A percentile compares a stretch with the other conserved stretches of the same genome.
Conservation (phyloP, 2,797 vertebrate genomes). For the Sarcoramphus papa region DNA sequence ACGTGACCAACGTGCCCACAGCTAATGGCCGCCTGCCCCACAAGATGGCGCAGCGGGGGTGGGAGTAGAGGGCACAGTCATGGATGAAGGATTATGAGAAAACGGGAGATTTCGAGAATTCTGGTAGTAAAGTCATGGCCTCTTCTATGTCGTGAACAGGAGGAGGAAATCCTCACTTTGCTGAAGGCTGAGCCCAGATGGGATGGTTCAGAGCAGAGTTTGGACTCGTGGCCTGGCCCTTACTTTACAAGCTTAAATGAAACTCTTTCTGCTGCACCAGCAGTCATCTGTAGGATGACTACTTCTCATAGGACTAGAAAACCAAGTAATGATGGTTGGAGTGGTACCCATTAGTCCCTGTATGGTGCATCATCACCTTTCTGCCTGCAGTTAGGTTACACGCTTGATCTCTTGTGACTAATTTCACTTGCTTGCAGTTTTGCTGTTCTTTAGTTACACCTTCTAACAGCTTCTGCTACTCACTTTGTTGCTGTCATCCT, state of each 20-base stretch:
- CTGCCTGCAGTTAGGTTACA: neutral
- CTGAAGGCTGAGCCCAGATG: neutral
- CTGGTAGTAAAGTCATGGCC: neutral
- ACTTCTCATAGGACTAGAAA: neutral
- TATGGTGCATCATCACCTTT: neutral
- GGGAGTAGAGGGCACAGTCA: neutral
- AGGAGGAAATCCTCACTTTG: neutral
- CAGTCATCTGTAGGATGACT: neutral
- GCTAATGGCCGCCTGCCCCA: neutral
- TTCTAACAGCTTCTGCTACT: neutral
- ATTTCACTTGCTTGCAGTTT: neutral
- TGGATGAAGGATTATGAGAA: neutral
- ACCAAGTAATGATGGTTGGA: neutral
- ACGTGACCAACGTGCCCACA: accelerated
- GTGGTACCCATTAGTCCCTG: neutral
- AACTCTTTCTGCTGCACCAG: neutral
- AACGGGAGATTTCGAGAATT: neutral
- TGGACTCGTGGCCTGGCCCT: neutral
- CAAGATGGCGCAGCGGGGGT: accelerated
- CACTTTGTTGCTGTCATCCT: neutral
- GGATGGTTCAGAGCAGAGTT: neutral
- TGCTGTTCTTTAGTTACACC: neutral
- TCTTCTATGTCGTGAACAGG: neutral
- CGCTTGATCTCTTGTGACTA: neutral
- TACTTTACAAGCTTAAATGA: neutral